Percentiles rank a stretch among this genome's conserved stretches.
Conservation (phyloP, 1,140 invertebrate species). For the Aethina tumida region DNA sequence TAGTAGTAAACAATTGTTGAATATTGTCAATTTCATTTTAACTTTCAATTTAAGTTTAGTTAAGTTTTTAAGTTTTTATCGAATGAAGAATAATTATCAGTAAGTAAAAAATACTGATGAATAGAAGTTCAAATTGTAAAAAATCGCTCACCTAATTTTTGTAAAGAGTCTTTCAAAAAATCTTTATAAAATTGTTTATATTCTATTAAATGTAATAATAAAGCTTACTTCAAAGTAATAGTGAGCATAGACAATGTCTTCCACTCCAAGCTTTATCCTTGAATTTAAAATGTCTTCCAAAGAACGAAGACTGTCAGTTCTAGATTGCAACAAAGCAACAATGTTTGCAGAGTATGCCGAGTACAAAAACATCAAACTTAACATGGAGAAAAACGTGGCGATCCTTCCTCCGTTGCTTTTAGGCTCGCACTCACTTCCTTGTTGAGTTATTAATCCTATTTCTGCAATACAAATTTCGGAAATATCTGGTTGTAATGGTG, state of each 20-base stretch:
- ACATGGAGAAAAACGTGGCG: slow-evolving; percentile 26
- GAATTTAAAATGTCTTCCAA: slow-evolving; percentile 38
- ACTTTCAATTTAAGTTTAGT: too few species aligned
- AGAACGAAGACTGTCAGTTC: slow-evolving; percentile 36
- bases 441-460: slow-evolving; percentile 45
- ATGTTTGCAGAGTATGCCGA: slow-evolving; percentile 34
- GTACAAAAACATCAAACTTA: slow-evolving; percentile 31
- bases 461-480: slow-evolving; percentile 38
- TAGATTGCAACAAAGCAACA: slow-evolving; percentile 40
- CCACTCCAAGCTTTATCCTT: slow-evolving; percentile 46
- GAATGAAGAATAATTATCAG: too few species aligned
- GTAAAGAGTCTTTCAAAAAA: not conserved
- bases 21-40: too few species aligned
- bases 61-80: too few species aligned
- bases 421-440: slow-evolving; percentile 42
- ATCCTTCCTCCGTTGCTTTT: slow-evolving; percentile 36
- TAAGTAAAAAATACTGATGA: not conserved
- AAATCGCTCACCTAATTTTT: not conserved
- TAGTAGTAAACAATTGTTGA: not conserved
- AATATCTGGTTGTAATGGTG: slow-evolving; percentile 11
- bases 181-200: not conserved
- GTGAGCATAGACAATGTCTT: slow-evolving; percentile 45
- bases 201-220: not conserved
- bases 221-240: slow-evolving; percentile 42
- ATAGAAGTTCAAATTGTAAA: not conserved